Conservation (phyloP, 92 coral and sea anemone genomes). For the Muricea muricata region DNA sequence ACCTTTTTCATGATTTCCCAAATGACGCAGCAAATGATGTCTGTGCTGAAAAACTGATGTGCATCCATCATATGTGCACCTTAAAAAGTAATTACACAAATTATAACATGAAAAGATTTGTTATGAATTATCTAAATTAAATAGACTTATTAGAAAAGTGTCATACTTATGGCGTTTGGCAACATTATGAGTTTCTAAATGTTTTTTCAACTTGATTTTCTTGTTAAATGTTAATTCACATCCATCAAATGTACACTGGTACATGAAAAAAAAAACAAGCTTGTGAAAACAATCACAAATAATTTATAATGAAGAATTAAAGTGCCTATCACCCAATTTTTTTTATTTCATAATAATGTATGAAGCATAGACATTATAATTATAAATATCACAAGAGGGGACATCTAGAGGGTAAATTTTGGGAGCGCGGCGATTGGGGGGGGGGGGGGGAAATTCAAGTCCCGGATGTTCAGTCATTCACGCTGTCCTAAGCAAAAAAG, state of each 20-base stretch:
- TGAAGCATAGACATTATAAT: too few relatives aligned
- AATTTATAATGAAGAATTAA: too few relatives aligned
- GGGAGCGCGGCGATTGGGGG: too few relatives aligned
- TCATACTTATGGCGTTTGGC: conserved; percentile 47
- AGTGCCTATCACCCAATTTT: too few relatives aligned
- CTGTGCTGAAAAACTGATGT: conserved; percentile 49
- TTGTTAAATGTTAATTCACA: conserved; percentile 79
- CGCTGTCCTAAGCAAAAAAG: too few relatives aligned
- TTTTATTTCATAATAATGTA: too few relatives aligned
- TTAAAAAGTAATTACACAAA: conserved; percentile 10
- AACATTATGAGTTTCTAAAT: conserved; percentile 75
- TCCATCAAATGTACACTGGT: conserved; percentile 80
- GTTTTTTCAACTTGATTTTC: conserved; percentile 72
- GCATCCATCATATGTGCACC: conserved; percentile 84
- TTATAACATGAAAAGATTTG: background rate
- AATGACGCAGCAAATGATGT: conserved; percentile 61
- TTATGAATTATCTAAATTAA: background rate
- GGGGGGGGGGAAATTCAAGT: too few relatives aligned
- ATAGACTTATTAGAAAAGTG: background rate
- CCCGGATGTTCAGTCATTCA: too few relatives aligned
- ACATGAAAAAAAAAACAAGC: background rate
- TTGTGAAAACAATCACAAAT: background rate
- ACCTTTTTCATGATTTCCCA: conserved; percentile 75
- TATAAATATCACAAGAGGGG: too few relatives aligned
- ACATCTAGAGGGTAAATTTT: too few relatives aligned